These are phyloP conservation scores for Eidolon dupreanum DNA, from an alignment of 2,797 vertebrate genomes.

Conservation along the genomic window DNA sequence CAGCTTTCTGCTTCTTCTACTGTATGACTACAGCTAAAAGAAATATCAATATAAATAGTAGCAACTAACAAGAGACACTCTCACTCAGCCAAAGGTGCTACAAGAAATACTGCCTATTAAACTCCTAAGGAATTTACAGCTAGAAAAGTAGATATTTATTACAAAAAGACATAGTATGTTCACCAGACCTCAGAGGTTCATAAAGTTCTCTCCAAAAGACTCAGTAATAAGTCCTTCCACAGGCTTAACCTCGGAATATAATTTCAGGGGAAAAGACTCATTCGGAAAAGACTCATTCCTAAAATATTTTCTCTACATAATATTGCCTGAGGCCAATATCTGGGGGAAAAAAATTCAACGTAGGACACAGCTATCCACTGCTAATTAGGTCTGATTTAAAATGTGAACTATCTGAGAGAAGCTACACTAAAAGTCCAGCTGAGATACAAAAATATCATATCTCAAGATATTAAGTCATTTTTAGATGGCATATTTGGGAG, in stretches of 20 bases:
- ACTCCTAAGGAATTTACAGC: neutral
- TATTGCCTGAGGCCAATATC: slow-evolving; percentile 28
- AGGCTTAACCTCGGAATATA: slow-evolving; percentile 42
- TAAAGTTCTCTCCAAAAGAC: neutral
- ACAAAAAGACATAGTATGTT: slow-evolving; percentile 25
- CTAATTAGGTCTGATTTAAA: slow-evolving; percentile 51
- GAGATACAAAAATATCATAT: slow-evolving; percentile 23
- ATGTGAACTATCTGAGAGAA: neutral
- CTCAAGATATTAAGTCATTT: slow-evolving; percentile 28
- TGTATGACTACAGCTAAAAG: neutral
- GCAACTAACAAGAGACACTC: neutral
- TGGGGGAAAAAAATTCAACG: neutral
- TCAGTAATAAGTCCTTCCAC: slow-evolving; percentile 24
- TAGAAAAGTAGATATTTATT: neutral
- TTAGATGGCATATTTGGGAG: slow-evolving; percentile 25
- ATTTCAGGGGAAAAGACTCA: slow-evolving; percentile 39
- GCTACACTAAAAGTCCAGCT: slow-evolving; percentile 12
- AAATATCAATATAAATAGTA: neutral
- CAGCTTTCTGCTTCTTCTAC: neutral
- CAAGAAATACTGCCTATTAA: neutral
- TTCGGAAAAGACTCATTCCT: slow-evolving; percentile 49
- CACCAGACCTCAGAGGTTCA: neutral
- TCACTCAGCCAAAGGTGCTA: neutral
- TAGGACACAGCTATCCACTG: neutral
- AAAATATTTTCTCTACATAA: slow-evolving; percentile 59